Base-by-base conservation (phyloP, 1,140 invertebrate species). In the Adoxophyes honmai region DNA sequence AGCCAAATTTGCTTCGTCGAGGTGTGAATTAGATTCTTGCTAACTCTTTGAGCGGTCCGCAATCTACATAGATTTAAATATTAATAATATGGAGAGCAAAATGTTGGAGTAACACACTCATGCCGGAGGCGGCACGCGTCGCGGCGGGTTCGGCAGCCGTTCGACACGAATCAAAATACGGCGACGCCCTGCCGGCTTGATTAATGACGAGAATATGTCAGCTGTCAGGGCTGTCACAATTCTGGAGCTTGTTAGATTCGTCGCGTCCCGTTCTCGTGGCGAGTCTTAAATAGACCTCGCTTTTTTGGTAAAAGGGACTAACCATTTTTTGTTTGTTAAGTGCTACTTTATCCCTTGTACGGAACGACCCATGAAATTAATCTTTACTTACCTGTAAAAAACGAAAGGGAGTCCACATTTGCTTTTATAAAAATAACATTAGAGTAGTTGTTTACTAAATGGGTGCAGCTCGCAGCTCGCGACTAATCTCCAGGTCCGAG, bases 201-300 rank as follows among this genome's bases (percentile, higher is more conserved):
- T 85, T 85, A 88, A 88, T 82, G 77, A 75, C 68, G 64, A 63
- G 75, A 74, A 88, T 88, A 79, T 79, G 80, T 88, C 85, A 83
- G 66, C 75, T 81, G 84, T 87, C 84, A 73, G 65, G 71, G 74
- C 65, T 81, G 78, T 85, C 82, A 88, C 82, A 86, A 86, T 80
- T 78, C 67, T 59, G 66, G 68, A 75, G 73, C 75, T 81, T 81
- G 78, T 81, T 78, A 83, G 72, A 85, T 81, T 69, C 78, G 75
- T 78, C 75, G 72, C 70, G 70, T 70, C 74, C 76, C 70, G 72
- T 68, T 59, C 68, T 33, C 37, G 38, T 28, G 35, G 79, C 69
- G 70, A 70, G 60, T 66, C 70, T 66, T 75, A 78, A 78, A 81
- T 84, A 77, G 72, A 80, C 68, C 64, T 73, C 70, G 63, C 69